Evolutionary conservation across 2,113 vertebrate species (phyloP).

Genomic region (Pterocles burchelli): DNA sequence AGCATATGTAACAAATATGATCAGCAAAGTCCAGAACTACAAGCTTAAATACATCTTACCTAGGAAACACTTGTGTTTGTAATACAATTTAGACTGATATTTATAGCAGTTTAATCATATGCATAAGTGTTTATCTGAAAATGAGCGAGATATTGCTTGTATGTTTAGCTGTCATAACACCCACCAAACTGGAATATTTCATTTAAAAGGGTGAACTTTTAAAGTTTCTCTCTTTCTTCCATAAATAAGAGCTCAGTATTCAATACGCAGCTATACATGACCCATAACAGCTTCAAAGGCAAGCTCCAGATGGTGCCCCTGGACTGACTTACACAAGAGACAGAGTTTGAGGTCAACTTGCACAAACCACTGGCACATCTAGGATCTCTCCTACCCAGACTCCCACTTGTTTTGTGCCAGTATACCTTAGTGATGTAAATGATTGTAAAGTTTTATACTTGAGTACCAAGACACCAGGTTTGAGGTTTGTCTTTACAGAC

Average conservation of each 20-base stretch:
- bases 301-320: conserved; percentile 34
- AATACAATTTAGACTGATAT: background rate
- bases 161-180: background rate
- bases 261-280: background rate
- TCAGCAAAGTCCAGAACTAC: background rate
- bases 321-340: background rate
- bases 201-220: background rate
- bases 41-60: background rate
- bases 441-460: background rate
- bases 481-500: background rate
- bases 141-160: background rate
- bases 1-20: background rate
- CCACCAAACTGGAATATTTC: background rate
- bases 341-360: background rate
- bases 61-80: background rate
- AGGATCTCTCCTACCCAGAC: background rate
- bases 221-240: background rate
- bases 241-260: background rate
- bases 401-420: background rate
- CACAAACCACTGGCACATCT: background rate
- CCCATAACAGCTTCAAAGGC: background rate
- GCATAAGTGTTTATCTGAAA: background rate
- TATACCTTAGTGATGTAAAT: background rate
- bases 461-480: background rate
- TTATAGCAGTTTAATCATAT: background rate